Conservation (phyloP, 2,797 vertebrate species). For the Brotula barbata region DNA sequence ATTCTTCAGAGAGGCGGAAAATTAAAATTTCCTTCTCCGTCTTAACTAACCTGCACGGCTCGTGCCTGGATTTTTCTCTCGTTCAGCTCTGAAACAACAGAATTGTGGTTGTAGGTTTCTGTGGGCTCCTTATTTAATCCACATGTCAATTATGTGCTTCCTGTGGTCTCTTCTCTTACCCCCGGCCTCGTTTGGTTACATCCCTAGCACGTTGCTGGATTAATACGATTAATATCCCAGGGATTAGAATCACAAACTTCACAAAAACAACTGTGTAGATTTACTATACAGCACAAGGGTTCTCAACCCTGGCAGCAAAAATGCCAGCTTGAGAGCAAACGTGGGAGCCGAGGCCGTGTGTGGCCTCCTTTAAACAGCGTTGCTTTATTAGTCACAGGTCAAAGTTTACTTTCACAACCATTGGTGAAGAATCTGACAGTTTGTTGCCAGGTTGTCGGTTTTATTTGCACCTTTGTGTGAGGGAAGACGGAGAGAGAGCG, state of each 20-base stretch:
- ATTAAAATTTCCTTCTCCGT: too few species aligned
- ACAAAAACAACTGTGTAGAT: constrained; percentile 5
- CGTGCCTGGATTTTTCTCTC: background rate
- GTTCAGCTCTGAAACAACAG: constrained; percentile 49
- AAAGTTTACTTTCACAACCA: constrained; percentile 46
- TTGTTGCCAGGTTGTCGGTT: constrained; percentile 47
- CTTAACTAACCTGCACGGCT: too few species aligned
- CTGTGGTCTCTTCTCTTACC: constrained; percentile 32
- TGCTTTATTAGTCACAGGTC: constrained; percentile 18
- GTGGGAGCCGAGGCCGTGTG: too few species aligned
- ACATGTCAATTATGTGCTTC: constrained; percentile 50
- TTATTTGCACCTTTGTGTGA: constrained; percentile 47
- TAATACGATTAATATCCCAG: constrained; percentile 12
- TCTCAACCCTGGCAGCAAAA: constrained; percentile 1
- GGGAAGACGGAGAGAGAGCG: constrained; percentile 10
- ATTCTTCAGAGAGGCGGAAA: too few species aligned
- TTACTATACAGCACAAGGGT: background rate
- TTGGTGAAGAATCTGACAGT: constrained; percentile 40
- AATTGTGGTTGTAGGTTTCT: constrained; percentile 29
- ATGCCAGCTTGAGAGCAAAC: constrained; percentile 5
- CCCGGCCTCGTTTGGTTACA: constrained; percentile 26
- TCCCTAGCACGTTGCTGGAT: constrained; percentile 37
- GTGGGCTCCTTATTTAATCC: constrained; percentile 45
- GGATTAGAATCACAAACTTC: background rate
- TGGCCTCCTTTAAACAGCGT: constrained; percentile 5